These are phyloP conservation scores for Rhinogobius similis DNA, from an alignment of 2,113 vertebrate species.

Conservation along the genomic window DNA sequence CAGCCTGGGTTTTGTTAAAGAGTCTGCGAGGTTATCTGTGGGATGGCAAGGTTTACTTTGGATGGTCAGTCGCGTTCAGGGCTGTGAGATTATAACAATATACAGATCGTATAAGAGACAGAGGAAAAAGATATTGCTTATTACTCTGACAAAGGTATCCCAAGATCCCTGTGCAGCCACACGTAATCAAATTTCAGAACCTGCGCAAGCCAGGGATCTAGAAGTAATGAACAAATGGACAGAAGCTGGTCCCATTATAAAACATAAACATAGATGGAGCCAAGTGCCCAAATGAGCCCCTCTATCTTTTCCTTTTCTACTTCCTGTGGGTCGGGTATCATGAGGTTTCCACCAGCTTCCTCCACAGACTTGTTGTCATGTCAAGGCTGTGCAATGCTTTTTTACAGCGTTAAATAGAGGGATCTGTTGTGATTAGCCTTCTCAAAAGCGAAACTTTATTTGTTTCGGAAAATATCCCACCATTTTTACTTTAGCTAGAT, in stretches of 20 bases:
- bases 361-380: too few species aligned
- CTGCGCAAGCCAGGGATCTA: not conserved
- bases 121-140: not conserved
- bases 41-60: not conserved
- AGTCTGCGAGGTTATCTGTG: not conserved
- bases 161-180: not conserved
- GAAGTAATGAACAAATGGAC: not conserved
- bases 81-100: not conserved
- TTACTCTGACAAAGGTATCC: not conserved
- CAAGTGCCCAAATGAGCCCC: too few species aligned
- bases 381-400: too few species aligned
- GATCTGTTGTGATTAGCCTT: too few species aligned
- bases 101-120: not conserved
- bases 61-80: not conserved
- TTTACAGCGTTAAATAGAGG: too few species aligned
- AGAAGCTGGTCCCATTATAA: not conserved
- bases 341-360: too few species aligned
- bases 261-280: too few species aligned
- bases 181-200: not conserved
- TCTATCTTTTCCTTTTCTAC: too few species aligned
- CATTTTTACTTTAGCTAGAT: too few species aligned
- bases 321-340: too few species aligned
- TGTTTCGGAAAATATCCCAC: too few species aligned
- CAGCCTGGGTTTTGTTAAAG: not conserved
- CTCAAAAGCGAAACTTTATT: too few species aligned